phyloP scores from a whole-genome alignment of 2,113 vertebrate genomes.

The Australoheros scitulus region DNA sequence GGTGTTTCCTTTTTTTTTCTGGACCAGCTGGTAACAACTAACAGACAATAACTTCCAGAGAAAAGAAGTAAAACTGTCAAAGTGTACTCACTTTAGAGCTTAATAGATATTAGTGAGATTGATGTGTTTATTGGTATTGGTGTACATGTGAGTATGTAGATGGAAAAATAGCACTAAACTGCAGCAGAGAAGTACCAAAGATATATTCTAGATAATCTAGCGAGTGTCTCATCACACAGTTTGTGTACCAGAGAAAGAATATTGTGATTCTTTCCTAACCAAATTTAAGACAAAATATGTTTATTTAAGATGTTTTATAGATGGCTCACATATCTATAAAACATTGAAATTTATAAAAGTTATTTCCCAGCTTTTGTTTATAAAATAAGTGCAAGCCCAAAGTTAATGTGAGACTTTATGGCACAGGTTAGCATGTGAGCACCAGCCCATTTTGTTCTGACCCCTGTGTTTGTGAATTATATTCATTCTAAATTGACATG shows the following conservation, averaged over 20 bases:
- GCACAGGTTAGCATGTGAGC: neutral
- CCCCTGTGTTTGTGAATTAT: neutral
- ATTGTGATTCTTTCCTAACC: neutral
- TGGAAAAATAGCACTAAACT: neutral
- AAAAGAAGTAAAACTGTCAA: slow-evolving; percentile 7
- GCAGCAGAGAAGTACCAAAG: neutral
- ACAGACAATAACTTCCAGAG: neutral
- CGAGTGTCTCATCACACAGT: neutral
- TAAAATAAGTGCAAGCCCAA: neutral
- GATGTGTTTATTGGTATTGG: neutral
- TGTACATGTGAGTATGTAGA: neutral
- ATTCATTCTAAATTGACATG: neutral
- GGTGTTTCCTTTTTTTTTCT: neutral
- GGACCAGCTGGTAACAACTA: slow-evolving; percentile 10
- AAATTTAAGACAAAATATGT: neutral
- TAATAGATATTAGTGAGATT: neutral
- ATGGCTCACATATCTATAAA: neutral
- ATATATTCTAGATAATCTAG: neutral
- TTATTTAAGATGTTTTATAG: neutral
- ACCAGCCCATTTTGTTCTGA: neutral
- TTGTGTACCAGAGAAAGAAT: neutral
- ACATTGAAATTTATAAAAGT: neutral
- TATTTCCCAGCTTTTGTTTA: neutral
- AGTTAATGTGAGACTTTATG: neutral
- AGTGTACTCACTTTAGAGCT: slow-evolving; percentile 2